Evolutionary conservation across 2,888 invertebrate genomes (phyloP).

Genomic region (Geotrupes spiniger): DNA sequence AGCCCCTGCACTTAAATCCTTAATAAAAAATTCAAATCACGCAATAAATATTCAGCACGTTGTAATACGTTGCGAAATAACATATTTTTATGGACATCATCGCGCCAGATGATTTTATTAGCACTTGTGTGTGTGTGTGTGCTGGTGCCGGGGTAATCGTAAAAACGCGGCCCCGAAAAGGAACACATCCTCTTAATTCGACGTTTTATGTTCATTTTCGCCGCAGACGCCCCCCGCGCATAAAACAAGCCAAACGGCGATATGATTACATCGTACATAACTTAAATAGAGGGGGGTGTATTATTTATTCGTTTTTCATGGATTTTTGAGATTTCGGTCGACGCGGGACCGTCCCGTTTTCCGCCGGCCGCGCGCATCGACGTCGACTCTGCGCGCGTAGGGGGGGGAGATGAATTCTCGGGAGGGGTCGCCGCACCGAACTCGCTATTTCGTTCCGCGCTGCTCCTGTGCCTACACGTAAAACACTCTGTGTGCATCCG

Average conservation of each 20-base stretch:
- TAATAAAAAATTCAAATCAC: too few relatives aligned
- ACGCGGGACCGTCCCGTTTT: constrained; percentile 48
- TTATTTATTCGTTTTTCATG: constrained; percentile 54
- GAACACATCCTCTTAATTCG: constrained; percentile 17
- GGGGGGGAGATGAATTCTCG: constrained; percentile 30
- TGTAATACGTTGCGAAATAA: too few relatives aligned
- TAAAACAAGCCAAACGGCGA: constrained; percentile 30
- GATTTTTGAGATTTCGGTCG: constrained; percentile 54
- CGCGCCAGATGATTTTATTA: too few relatives aligned
- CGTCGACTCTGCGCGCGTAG: constrained; percentile 33
- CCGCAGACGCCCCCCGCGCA: constrained; percentile 16
- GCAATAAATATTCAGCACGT: too few relatives aligned
- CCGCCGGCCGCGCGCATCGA: constrained; percentile 45
- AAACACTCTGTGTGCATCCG: constrained; percentile 34
- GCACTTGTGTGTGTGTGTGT: too few relatives aligned
- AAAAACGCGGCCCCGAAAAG: constrained; percentile 12
- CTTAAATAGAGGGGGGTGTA: constrained; percentile 36
- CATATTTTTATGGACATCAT: too few relatives aligned
- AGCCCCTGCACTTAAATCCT: too few relatives aligned
- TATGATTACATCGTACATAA: constrained; percentile 36
- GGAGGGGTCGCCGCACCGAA: constrained; percentile 44
- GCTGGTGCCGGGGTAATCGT: too few relatives aligned
- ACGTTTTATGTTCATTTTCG: constrained; percentile 18
- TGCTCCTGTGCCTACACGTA: constrained; percentile 35
- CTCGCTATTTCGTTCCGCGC: constrained; percentile 44